Evolutionary conservation across 2,797 vertebrate species (phyloP).

Genomic region (Pseudochirops cupreus): DNA sequence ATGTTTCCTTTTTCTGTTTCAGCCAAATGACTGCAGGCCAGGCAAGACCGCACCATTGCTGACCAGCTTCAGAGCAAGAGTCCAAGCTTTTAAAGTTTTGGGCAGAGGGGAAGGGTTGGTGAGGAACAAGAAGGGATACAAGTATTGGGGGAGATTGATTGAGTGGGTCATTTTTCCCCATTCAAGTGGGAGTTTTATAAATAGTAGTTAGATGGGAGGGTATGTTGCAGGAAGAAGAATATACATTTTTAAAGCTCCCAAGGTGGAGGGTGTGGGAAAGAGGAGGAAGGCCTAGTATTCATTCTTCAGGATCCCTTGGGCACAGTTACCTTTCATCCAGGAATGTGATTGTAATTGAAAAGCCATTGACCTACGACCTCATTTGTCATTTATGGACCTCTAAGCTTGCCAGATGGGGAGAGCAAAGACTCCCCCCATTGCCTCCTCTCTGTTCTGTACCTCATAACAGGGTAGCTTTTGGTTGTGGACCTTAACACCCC

Average conservation of each 20-base stretch:
- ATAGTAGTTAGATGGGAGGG: constrained; percentile 24
- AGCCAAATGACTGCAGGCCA: constrained; percentile 85
- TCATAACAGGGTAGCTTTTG: constrained; percentile 3
- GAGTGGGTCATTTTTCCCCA: not conserved
- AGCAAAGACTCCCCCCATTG: constrained; percentile 16
- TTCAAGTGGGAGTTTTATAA: constrained; percentile 43
- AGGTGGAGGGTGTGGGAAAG: constrained; percentile 46
- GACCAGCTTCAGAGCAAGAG: constrained; percentile 78
- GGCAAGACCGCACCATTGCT: constrained; percentile 82
- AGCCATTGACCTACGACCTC: constrained; percentile 56
- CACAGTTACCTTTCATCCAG: constrained; percentile 53
- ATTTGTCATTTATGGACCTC: constrained; percentile 63
- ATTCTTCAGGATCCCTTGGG: constrained; percentile 53
- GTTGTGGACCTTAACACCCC: constrained; percentile 10
- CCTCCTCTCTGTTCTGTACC: constrained; percentile 9
- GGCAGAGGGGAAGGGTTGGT: constrained; percentile 70
- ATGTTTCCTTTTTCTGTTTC: constrained; percentile 86
- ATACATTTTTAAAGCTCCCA: not conserved
- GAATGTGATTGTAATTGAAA: constrained; percentile 56
- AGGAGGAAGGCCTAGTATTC: constrained; percentile 45
- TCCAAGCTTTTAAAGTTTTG: constrained; percentile 80
- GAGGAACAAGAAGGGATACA: constrained; percentile 47
- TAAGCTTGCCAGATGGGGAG: constrained; percentile 36
- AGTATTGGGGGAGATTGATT: constrained; percentile 51
- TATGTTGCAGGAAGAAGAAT: constrained; percentile 47